Percentiles rank a stretch among this genome's conserved stretches.
Evolutionary conservation across 2,113 vertebrate genomes (phyloP).

Genomic region (Ophiodon elongatus): DNA sequence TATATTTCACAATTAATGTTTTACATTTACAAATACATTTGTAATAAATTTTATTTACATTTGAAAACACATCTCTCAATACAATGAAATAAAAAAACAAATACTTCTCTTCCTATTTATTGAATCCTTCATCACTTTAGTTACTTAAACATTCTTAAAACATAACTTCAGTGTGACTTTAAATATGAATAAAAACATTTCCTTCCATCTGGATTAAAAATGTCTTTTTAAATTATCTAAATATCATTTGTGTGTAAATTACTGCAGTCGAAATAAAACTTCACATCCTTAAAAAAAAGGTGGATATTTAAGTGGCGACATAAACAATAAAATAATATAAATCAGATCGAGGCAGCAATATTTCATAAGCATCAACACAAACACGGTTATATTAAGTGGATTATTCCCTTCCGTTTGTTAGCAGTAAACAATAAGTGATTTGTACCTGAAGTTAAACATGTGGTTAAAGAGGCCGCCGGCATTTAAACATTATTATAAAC

Average conservation of each 20-base stretch:
- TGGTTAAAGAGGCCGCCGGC: too few relatives aligned
- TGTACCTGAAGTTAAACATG: slow-evolving; percentile 43
- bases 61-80: slow-evolving; percentile 38
- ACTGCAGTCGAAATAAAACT: slow-evolving; percentile 13
- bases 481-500: too few relatives aligned
- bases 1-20: slow-evolving; percentile 44
- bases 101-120: neutral
- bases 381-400: slow-evolving; percentile 8
- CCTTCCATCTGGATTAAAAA: neutral
- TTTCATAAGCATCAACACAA: neutral
- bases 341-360: neutral
- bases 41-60: slow-evolving; percentile 44
- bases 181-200: neutral
- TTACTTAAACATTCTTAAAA: too few relatives aligned
- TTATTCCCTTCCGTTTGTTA: slow-evolving; percentile 35
- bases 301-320: neutral
- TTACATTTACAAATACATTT: slow-evolving; percentile 41
- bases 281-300: neutral
- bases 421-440: slow-evolving; percentile 8
- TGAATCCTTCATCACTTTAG: neutral
- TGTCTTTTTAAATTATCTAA: neutral
- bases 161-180: slow-evolving; percentile 32
- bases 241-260: neutral
- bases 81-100: slow-evolving; percentile 13
- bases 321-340: slow-evolving; percentile 11